These are phyloP conservation scores for Acrossocheilus fasciatus DNA, from an alignment of 2,797 vertebrate species.

Conservation along the genomic window DNA sequence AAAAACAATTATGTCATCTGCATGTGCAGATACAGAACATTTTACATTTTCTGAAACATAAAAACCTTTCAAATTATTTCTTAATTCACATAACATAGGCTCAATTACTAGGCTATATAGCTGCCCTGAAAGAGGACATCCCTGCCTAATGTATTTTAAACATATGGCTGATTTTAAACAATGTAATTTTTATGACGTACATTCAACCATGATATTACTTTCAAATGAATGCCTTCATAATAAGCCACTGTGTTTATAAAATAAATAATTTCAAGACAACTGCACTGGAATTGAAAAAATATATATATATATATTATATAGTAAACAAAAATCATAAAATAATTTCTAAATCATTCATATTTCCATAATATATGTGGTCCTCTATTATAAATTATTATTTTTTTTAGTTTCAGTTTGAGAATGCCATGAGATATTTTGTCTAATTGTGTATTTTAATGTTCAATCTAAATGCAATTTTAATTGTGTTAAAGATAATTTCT, in stretches of 20 bases:
- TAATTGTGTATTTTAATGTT: slow-evolving; percentile 72
- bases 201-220: neutral
- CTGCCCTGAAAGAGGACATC: neutral
- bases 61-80: neutral
- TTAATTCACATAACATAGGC: neutral
- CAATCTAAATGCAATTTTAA: slow-evolving; percentile 81
- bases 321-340: neutral
- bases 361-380: slow-evolving; percentile 62
- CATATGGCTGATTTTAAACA: neutral
- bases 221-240: neutral
- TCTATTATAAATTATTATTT: slow-evolving; percentile 51
- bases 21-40: neutral
- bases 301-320: neutral
- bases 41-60: neutral
- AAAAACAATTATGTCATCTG: neutral
- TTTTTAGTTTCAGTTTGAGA: neutral
- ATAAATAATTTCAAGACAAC: neutral
- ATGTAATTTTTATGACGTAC: neutral
- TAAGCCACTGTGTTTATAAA: neutral
- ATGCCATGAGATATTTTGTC: slow-evolving; percentile 59
- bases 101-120: neutral
- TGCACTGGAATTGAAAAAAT: neutral
- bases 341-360: neutral
- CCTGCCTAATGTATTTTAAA: neutral
- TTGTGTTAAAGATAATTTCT: slow-evolving; percentile 79